Conservation (phyloP, 1,140 invertebrate species). For the Drosophila funebris region DNA sequence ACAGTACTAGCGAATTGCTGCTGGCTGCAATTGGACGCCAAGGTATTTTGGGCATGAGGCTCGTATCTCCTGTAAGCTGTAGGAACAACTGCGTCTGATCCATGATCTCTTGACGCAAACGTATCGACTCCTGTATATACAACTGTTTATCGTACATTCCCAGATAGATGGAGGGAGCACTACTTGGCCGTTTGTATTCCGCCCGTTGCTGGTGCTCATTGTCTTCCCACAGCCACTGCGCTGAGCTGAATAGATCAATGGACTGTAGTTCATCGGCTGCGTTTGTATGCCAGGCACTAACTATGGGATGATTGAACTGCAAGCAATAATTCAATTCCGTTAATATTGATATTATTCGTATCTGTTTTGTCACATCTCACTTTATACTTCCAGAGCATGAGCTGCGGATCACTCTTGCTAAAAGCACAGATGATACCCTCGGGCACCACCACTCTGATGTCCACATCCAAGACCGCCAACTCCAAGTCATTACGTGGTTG, state of each 20-base stretch:
- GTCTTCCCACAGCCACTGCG: slow-evolving; percentile 84
- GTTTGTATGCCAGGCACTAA: slow-evolving; percentile 91
- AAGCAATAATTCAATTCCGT: slow-evolving; percentile 10
- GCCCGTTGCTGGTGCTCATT: slow-evolving; percentile 65
- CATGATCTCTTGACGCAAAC: slow-evolving; percentile 78
- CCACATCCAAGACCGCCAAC: slow-evolving; percentile 84
- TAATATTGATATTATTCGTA: neutral
- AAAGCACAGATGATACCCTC: slow-evolving; percentile 90
- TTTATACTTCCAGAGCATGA: slow-evolving; percentile 89
- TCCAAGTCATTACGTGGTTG: slow-evolving; percentile 76
- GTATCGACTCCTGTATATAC: slow-evolving; percentile 87
- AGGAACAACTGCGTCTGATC: slow-evolving; percentile 61
- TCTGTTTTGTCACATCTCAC: slow-evolving; percentile 74
- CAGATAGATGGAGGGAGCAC: slow-evolving; percentile 90
- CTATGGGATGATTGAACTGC: slow-evolving; percentile 92
- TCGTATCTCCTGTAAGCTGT: slow-evolving; percentile 78
- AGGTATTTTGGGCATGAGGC: slow-evolving; percentile 85
- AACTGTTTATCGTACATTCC: slow-evolving; percentile 92
- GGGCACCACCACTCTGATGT: slow-evolving; percentile 88
- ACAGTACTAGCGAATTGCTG: slow-evolving; percentile 72
- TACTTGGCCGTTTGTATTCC: slow-evolving; percentile 34
- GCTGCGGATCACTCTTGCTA: slow-evolving; percentile 85
- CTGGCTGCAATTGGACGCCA: slow-evolving; percentile 88
- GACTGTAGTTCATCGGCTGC: slow-evolving; percentile 86
- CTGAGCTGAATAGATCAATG: slow-evolving; percentile 90